Percentiles rank a stretch among this genome's conserved stretches.
phyloP scores from a whole-genome alignment of 2,888 invertebrate species.

The Mactromeris polynyma region DNA sequence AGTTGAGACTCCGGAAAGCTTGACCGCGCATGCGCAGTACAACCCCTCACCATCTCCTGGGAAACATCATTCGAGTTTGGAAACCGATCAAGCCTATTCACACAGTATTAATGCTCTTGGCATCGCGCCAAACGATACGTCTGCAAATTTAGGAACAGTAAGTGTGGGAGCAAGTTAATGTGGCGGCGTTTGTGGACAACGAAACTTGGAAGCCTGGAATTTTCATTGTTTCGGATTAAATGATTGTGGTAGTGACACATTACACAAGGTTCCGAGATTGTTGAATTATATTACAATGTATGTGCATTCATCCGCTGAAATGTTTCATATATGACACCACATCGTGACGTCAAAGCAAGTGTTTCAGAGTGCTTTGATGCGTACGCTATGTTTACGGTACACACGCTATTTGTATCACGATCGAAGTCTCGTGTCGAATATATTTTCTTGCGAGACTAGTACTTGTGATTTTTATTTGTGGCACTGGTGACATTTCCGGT shows the following conservation, averaged over 20 bases:
- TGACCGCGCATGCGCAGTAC: slow-evolving; percentile 71
- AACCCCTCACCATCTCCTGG: slow-evolving; percentile 66
- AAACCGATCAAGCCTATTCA: slow-evolving; percentile 63
- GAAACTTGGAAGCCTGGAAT: neutral
- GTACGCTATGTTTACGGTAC: too few relatives aligned
- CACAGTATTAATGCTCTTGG: slow-evolving; percentile 61
- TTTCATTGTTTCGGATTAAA: neutral
- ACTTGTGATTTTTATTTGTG: neutral
- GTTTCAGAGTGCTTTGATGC: too few relatives aligned
- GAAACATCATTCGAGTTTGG: slow-evolving; percentile 68
- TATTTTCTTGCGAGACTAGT: neutral
- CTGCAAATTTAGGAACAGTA: slow-evolving; percentile 66
- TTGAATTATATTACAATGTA: neutral
- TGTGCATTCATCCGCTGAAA: neutral
- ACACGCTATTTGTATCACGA: neutral
- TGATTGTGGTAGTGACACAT: neutral
- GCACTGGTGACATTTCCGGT: neutral
- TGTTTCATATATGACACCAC: neutral
- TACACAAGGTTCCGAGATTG: neutral
- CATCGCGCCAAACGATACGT: slow-evolving; percentile 60
- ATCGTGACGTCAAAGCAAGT: neutral
- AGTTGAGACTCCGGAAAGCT: slow-evolving; percentile 72
- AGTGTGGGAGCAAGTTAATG: slow-evolving; percentile 69
- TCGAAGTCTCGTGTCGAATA: neutral
- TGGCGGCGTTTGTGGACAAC: neutral